Percentiles rank a stretch among this genome's conserved stretches.
Evolutionary conservation across 1,140 invertebrate species (phyloP).

Genomic region (Ylistrum balloti): DNA sequence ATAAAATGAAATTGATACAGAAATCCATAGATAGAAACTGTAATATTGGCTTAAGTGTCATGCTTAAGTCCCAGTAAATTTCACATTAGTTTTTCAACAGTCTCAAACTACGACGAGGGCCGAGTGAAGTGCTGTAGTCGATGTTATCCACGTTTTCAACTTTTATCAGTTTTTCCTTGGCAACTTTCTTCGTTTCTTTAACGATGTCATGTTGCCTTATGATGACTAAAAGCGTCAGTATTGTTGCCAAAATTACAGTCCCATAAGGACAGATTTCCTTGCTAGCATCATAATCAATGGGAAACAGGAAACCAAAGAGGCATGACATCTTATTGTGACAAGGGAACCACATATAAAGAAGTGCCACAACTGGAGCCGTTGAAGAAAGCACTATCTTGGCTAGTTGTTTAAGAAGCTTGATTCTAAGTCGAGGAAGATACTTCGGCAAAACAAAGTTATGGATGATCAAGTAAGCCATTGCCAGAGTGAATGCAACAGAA

Average conservation of each 20-base stretch:
- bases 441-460: background rate
- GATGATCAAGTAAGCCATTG: background rate
- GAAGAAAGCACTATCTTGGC: constrained; percentile 15
- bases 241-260: background rate
- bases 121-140: background rate
- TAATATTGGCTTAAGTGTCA: no score
- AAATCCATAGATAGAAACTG: no score
- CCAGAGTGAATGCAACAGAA: background rate
- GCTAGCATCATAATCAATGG: constrained; percentile 3
- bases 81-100: background rate
- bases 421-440: constrained; percentile 1
- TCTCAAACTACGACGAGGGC: background rate
- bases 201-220: background rate
- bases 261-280: constrained; percentile 16
- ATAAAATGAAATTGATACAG: no score
- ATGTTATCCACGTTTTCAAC: background rate
- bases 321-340: constrained; percentile 11
- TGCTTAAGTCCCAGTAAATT: no score
- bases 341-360: constrained; percentile 10
- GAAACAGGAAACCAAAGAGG: constrained; percentile 21
- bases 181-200: background rate
- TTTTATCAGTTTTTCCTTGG: background rate
- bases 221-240: background rate
- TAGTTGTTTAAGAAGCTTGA: background rate
- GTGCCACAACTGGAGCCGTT: constrained; percentile 29